These are phyloP conservation scores for Dunckerocampus dactyliophorus DNA, from an alignment of 2,113 vertebrate genomes.

Conservation along the genomic window DNA sequence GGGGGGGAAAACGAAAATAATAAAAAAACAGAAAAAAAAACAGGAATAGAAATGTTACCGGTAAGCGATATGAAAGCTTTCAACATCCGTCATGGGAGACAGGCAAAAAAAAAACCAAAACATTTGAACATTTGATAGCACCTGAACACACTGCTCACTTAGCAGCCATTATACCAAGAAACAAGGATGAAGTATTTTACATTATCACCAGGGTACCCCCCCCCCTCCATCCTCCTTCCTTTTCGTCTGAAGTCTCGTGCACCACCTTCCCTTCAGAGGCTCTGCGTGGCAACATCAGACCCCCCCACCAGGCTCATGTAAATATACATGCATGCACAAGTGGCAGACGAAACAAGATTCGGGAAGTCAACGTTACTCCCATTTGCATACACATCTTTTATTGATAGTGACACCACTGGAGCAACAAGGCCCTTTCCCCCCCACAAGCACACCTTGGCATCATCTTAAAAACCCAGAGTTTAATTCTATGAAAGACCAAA, in stretches of 20 bases:
- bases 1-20: constrained; percentile 6
- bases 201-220: constrained; percentile 60
- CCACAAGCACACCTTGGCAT: constrained; percentile 92
- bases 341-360: constrained; percentile 60
- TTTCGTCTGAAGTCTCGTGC: constrained; percentile 48
- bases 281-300: constrained; percentile 36
- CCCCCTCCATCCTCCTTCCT: not conserved
- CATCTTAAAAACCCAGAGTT: constrained; percentile 96
- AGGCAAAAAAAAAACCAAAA: constrained; percentile 15
- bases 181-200: constrained; percentile 61
- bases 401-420: constrained; percentile 53
- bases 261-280: constrained; percentile 44
- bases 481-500: constrained; percentile 98
- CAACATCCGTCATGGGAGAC: constrained; percentile 36
- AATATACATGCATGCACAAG: constrained; percentile 41
- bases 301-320: constrained; percentile 53
- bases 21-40: constrained; percentile 24
- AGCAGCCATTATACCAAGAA: constrained; percentile 32
- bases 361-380: constrained; percentile 58
- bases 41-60: constrained; percentile 9
- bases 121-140: constrained; percentile 43
- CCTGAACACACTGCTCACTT: constrained; percentile 48
- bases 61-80: constrained; percentile 31
- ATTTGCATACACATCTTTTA: constrained; percentile 43
- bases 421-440: constrained; percentile 70